Base-by-base conservation (phyloP, 2,888 invertebrate species). In the Gryllus longicercus region DNA sequence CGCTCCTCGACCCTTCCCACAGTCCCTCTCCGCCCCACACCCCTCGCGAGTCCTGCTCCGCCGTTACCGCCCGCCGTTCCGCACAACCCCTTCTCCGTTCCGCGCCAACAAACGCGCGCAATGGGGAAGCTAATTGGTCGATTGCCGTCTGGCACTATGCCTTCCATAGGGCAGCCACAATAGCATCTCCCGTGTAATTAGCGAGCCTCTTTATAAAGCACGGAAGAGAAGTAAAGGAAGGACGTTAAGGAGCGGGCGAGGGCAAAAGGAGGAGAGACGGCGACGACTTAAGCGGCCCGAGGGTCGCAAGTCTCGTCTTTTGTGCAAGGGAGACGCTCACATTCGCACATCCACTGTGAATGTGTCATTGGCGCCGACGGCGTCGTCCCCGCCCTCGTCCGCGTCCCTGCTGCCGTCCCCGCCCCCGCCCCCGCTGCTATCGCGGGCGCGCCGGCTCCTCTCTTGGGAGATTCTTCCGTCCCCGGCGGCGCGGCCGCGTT, bases 51-150 rank as follows among this genome's bases (percentile, higher is more conserved):
- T 21, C 21, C 21, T 5, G 38, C 8, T 8, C 38, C 38, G 8
- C 38, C 38, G 38, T 38, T 8, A 38, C 38, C 38, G 38, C 38
- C 38, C 38, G 38, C 63, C 63, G 14, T 11, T 63, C 63, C n/a
- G 63, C n/a, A 14, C 63, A 63, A 63, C 63, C 63, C 63, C 14
- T 63, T 63, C 63, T 63, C 63, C 63, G 63, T 63, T 63, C 63
- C 63, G 63, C n/a, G 63, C 63, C 63, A 63, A 63, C 63, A n/a
- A 63, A 63, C 63, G 63, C 63, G n/a, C 63, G 16, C 63, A 63
- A 63, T 63, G 63, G 63, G 63, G 63, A 63, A 8, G 74, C 78
- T 80, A 76, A 78, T 75, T 80, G 80, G 78, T 78, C 76, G 78
- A 78, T 80, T 78, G 76, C 76, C 50, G 77, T 77, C 77, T 78